These are phyloP conservation scores for Malthinus seriepunctatus DNA, from an alignment of 2,888 invertebrate genomes.

Conservation along the genomic window DNA sequence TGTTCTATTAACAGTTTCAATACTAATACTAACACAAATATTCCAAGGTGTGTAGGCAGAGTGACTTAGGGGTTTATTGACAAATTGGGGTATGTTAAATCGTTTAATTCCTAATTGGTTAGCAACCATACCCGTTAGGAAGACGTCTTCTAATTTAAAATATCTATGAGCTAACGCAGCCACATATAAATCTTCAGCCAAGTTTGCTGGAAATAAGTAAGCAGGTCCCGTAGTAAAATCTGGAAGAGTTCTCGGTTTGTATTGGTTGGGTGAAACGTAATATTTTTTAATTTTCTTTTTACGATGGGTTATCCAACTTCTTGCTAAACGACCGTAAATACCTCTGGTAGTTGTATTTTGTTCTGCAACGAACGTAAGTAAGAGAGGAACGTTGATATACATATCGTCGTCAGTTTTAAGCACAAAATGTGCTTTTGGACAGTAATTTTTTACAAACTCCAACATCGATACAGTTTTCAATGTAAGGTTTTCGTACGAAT, in stretches of 20 bases:
- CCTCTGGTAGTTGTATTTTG: constrained; percentile 67
- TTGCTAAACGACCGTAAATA: constrained; percentile 81
- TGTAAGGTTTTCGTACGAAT: constrained; percentile 82
- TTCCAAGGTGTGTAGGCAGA: constrained; percentile 79
- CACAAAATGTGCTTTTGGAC: constrained; percentile 72
- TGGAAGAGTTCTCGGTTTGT: constrained; percentile 75
- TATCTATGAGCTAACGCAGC: constrained; percentile 73
- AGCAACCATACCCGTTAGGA: constrained; percentile 87
- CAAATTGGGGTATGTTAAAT: constrained; percentile 74
- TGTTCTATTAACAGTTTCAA: constrained; percentile 86
- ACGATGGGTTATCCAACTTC: constrained; percentile 83
- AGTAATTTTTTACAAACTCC: constrained; percentile 80
- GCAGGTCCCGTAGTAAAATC: constrained; percentile 94
- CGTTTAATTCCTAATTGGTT: constrained; percentile 70
- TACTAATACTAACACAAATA: constrained; percentile 78
- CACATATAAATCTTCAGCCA: constrained; percentile 70
- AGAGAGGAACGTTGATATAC: constrained; percentile 81
- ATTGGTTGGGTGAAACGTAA: constrained; percentile 80
- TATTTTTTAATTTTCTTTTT: constrained; percentile 87
- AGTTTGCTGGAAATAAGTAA: constrained; percentile 78
- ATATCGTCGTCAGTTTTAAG: constrained; percentile 89
- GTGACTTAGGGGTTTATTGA: constrained; percentile 80
- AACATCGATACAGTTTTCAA: constrained; percentile 81
- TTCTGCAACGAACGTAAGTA: constrained; percentile 68
- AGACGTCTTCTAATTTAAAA: constrained; percentile 89